phyloP scores from a whole-genome alignment of 1,140 invertebrate genomes.

The Trichogramma pretiosum region DNA sequence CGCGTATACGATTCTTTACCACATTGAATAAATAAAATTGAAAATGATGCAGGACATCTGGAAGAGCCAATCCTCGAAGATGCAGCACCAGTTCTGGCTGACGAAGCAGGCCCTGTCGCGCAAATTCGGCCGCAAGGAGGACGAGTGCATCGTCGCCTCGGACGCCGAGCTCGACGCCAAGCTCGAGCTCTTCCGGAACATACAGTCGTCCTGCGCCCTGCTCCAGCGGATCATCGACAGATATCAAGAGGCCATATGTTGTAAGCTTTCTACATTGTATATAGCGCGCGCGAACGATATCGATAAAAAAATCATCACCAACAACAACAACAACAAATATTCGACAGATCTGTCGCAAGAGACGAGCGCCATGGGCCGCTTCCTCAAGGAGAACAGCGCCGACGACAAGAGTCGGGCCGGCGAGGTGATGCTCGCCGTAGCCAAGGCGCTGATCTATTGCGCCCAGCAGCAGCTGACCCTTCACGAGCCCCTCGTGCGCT shows the following conservation, averaged over 20 bases:
- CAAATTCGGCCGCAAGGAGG: constrained; percentile 95
- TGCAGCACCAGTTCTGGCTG: constrained; percentile 97
- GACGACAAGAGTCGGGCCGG: constrained; percentile 78
- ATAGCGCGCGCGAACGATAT: too few relatives aligned
- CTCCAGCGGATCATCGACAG: constrained; percentile 85
- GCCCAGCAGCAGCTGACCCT: constrained; percentile 87
- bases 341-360: constrained; percentile 88
- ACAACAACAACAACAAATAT: too few relatives aligned
- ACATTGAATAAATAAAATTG: too few relatives aligned
- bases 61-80: too few relatives aligned
- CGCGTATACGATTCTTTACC: too few relatives aligned
- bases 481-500: constrained; percentile 73
- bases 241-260: constrained; percentile 88
- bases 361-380: constrained; percentile 89
- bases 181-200: constrained; percentile 91
- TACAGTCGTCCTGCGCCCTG: constrained; percentile 82
- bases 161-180: constrained; percentile 96
- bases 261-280: constrained; percentile 49
- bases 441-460: constrained; percentile 89
- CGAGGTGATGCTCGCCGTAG: constrained; percentile 88
- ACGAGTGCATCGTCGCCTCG: constrained; percentile 91
- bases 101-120: constrained; percentile 91
- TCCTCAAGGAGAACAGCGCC: constrained; percentile 91
- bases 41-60: too few relatives aligned
- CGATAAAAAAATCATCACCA: too few relatives aligned